Conservation (phyloP, 2,797 vertebrate genomes). For the Nothura maculosa region DNA sequence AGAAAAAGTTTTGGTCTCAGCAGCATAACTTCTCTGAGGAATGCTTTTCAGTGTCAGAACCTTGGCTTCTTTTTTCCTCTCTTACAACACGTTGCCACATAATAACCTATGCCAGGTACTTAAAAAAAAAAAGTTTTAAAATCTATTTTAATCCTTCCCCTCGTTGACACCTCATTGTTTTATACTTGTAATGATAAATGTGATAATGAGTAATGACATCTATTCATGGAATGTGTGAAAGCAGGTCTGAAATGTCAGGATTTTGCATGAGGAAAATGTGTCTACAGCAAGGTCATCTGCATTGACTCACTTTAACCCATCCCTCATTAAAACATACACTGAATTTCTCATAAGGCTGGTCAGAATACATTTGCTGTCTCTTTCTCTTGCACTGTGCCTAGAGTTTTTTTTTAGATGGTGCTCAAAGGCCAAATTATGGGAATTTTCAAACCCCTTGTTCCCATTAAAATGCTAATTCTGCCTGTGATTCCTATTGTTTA, state of each 20-base stretch:
- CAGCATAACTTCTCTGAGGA: not conserved
- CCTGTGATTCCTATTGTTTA: conserved; percentile 64
- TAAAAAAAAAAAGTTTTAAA: conserved; percentile 17
- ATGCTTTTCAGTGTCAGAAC: not conserved
- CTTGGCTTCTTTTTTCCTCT: not conserved
- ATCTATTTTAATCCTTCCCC: conserved; percentile 74
- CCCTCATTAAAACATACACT: conserved; percentile 57
- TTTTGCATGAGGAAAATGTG: conserved; percentile 76
- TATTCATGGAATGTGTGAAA: conserved; percentile 80
- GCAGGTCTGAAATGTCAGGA: conserved; percentile 76
- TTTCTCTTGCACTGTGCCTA: conserved; percentile 10
- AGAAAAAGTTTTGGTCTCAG: not conserved
- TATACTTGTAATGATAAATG: conserved; percentile 78
- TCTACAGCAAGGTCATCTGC: conserved; percentile 72
- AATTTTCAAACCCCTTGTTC: conserved; percentile 71
- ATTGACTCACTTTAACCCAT: conserved; percentile 59
- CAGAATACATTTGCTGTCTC: conserved; percentile 1
- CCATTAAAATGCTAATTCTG: conserved; percentile 78
- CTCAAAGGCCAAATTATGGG: conserved; percentile 67
- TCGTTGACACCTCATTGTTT: conserved; percentile 77
- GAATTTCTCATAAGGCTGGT: conserved; percentile 64
- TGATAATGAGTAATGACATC: conserved; percentile 82
- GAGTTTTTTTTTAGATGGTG: conserved; percentile 35
- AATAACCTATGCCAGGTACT: conserved; percentile 39
- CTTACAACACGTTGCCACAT: not conserved